A percentile compares a stretch with the other conserved stretches of the same genome.
Conservation (phyloP, 2,888 invertebrate genomes). For the Troides oblongomaculatus region DNA sequence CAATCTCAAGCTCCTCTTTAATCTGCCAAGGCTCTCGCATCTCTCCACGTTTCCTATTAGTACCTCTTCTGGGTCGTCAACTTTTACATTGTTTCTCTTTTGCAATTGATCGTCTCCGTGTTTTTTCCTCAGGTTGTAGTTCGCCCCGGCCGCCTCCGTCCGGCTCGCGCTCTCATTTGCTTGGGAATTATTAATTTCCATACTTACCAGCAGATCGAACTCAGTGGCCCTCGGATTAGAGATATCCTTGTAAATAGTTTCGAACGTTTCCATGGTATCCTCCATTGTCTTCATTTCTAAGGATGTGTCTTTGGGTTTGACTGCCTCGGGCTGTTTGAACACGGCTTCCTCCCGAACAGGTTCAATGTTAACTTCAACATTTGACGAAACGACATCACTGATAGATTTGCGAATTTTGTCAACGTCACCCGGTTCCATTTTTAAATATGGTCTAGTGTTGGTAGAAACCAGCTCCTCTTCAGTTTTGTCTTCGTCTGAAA, state of each 20-base stretch:
- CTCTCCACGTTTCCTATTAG: constrained; percentile 45
- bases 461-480: constrained; percentile 39
- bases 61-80: constrained; percentile 34
- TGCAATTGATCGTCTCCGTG: constrained; percentile 29
- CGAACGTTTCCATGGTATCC: constrained; percentile 64
- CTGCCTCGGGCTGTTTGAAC: constrained; percentile 1
- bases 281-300: constrained; percentile 36
- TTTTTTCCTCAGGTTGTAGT: constrained; percentile 59
- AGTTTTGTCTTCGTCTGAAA: constrained; percentile 48
- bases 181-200: constrained; percentile 38
- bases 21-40: constrained; percentile 37
- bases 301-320: constrained; percentile 16
- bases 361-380: constrained; percentile 32
- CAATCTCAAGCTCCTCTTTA: constrained; percentile 53
- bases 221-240: constrained; percentile 59
- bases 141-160: constrained; percentile 36
- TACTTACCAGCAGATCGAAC: constrained; percentile 57
- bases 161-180: constrained; percentile 8
- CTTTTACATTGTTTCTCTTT: constrained; percentile 26
- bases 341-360: constrained; percentile 26
- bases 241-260: constrained; percentile 64
- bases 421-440: constrained; percentile 31
- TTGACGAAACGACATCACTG: constrained; percentile 42
- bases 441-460: constrained; percentile 25
- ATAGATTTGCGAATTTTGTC: constrained; percentile 45